These are phyloP conservation scores for Rafetus swinhoei DNA, from an alignment of 2,113 vertebrate species.

Conservation along the genomic window DNA sequence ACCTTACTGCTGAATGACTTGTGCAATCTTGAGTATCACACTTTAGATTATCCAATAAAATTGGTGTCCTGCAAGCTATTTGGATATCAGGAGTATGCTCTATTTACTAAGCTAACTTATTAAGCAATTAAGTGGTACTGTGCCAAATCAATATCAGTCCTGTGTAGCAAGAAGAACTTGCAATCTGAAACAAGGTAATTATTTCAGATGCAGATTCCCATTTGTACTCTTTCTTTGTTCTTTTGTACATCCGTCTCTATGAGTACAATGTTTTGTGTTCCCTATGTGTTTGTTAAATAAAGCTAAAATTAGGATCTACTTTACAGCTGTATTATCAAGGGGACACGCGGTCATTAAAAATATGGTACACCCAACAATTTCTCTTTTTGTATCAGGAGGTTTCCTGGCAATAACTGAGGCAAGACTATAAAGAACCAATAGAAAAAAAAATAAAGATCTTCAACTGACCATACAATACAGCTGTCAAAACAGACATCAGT, in stretches of 20 bases:
- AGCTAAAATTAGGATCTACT: not conserved
- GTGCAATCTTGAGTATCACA: not conserved
- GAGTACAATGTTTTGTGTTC: not conserved
- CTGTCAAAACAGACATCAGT: not conserved
- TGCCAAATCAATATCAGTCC: conserved; percentile 43
- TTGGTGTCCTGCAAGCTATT: not conserved
- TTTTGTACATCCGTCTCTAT: not conserved
- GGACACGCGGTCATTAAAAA: not conserved
- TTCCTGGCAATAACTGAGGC: not conserved
- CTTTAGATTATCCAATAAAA: not conserved
- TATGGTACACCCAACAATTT: not conserved
- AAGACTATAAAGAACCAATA: not conserved
- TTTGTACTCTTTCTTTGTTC: not conserved
- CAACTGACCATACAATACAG: not conserved
- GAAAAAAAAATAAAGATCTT: not conserved
- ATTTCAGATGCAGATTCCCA: conserved; percentile 20
- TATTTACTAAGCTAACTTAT: not conserved
- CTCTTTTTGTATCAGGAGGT: not conserved
- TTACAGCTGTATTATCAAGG: not conserved
- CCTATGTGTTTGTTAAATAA: not conserved
- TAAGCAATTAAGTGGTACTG: not conserved
- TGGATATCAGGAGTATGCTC: not conserved
- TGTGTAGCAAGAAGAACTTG: not conserved
- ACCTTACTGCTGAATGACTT: not conserved
- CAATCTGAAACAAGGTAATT: not conserved